phyloP scores from a whole-genome alignment of 2,113 vertebrate species.

The Datnioides undecimradiatus region DNA sequence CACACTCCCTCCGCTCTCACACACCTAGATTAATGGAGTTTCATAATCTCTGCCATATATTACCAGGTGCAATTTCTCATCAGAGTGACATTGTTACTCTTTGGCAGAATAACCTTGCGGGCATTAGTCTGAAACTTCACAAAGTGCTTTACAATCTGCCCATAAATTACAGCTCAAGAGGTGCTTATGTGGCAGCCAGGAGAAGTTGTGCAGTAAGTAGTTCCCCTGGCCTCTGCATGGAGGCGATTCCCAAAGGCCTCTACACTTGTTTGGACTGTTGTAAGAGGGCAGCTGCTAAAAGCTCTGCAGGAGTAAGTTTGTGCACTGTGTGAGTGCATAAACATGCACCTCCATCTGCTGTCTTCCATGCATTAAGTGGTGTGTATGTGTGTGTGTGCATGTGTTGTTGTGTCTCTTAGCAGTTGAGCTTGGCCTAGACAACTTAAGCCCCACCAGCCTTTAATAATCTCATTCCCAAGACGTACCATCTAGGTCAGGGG shows the following conservation, averaged over 20 bases:
- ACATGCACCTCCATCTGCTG: constrained; percentile 37
- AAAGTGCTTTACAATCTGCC: constrained; percentile 67
- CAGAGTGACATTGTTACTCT: constrained; percentile 63
- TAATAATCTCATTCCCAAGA: constrained; percentile 73
- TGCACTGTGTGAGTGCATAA: background rate
- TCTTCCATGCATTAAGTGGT: constrained; percentile 10
- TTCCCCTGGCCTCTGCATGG: constrained; percentile 27
- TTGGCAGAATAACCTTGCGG: constrained; percentile 65
- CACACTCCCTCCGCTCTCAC: constrained; percentile 5
- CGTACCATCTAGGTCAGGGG: constrained; percentile 73
- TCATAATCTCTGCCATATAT: constrained; percentile 41
- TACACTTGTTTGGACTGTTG: constrained; percentile 16
- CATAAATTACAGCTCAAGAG: constrained; percentile 68
- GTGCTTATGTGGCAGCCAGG: constrained; percentile 57
- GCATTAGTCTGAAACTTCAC: constrained; percentile 56
- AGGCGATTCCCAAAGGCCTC: constrained; percentile 40
- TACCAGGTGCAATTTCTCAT: constrained; percentile 49
- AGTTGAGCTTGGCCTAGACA: constrained; percentile 59
- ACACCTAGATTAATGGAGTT: constrained; percentile 36
- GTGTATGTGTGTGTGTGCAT: constrained; percentile 12
- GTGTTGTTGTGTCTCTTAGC: constrained; percentile 53
- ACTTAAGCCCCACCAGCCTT: constrained; percentile 64
- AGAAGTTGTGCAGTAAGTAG: constrained; percentile 54
- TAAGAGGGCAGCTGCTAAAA: constrained; percentile 46
- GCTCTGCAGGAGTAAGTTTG: constrained; percentile 29